Evolutionary conservation across 1,140 invertebrate genomes (phyloP).

Genomic region (Sitophilus oryzae): DNA sequence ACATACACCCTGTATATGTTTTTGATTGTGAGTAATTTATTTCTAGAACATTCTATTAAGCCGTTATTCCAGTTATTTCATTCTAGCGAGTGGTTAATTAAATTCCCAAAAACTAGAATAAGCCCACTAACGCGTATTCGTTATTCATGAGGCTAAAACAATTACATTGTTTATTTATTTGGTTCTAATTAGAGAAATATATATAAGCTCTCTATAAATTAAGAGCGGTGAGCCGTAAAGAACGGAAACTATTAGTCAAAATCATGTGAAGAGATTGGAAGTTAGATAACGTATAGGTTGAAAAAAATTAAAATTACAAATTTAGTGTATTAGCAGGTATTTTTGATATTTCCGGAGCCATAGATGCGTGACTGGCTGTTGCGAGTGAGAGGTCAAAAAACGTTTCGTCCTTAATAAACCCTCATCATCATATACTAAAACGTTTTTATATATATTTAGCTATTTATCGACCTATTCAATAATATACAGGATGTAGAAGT

Average conservation of each 20-base stretch:
- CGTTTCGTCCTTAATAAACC: too few species aligned
- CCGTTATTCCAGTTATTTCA: too few species aligned
- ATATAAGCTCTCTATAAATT: background rate
- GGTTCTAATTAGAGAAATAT: background rate
- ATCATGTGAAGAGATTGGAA: constrained; percentile 12
- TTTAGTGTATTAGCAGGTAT: constrained; percentile 7
- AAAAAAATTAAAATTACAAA: constrained; percentile 12
- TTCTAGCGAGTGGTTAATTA: background rate
- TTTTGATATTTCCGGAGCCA: constrained; percentile 3
- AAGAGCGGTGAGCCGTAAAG: constrained; percentile 3
- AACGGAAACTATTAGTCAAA: constrained; percentile 14
- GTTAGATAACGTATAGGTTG: background rate
- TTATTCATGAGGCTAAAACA: background rate
- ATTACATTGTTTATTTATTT: background rate
- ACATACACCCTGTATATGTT: too few species aligned
- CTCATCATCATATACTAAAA: too few species aligned
- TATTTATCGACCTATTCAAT: too few species aligned
- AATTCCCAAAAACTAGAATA: constrained; percentile 2
- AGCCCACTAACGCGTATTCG: background rate
- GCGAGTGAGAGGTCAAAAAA: too few species aligned
- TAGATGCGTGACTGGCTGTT: background rate
- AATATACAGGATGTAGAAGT: too few species aligned
- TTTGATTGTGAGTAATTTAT: too few species aligned
- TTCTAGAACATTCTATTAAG: too few species aligned
- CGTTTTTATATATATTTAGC: too few species aligned